Conservation (phyloP, 1,140 invertebrate species). For the Akabosia matsudoensis region DNA sequence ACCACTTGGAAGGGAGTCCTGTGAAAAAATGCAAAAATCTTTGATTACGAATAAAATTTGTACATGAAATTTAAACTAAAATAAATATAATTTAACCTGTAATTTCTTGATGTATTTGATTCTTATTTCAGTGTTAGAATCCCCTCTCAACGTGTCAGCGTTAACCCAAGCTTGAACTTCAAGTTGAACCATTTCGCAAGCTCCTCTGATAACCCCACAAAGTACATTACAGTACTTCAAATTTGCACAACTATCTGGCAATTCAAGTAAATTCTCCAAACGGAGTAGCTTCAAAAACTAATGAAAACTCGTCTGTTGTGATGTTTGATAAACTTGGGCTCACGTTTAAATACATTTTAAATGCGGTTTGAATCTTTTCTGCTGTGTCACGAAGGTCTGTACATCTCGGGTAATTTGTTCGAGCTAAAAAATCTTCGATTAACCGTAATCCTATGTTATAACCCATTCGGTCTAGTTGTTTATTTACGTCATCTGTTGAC, state of each 20-base stretch:
- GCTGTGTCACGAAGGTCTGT: slow-evolving; percentile 95
- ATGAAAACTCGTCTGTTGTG: slow-evolving; percentile 95
- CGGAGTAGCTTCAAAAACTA: slow-evolving; percentile 91
- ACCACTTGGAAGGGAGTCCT: neutral
- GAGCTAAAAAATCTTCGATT: slow-evolving; percentile 95
- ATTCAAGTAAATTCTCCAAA: slow-evolving; percentile 97
- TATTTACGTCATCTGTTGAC: slow-evolving; percentile 86
- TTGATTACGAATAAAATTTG: too few relatives aligned
- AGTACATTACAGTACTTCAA: slow-evolving; percentile 94
- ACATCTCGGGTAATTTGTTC: slow-evolving; percentile 84
- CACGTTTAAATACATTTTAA: slow-evolving; percentile 14
- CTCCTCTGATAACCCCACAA: slow-evolving; percentile 87
- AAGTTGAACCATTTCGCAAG: slow-evolving; percentile 90
- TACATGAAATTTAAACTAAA: too few relatives aligned
- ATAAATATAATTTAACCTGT: too few relatives aligned
- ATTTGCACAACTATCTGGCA: slow-evolving; percentile 79
- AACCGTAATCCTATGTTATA: slow-evolving; percentile 97
- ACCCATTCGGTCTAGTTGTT: slow-evolving; percentile 87
- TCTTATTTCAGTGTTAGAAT: slow-evolving; percentile 87
- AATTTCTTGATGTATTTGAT: slow-evolving; percentile 93
- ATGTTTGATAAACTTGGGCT: slow-evolving; percentile 87
- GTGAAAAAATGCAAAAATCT: neutral
- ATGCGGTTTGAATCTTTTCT: slow-evolving; percentile 81
- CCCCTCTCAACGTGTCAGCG: slow-evolving; percentile 93
- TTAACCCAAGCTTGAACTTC: slow-evolving; percentile 66